phyloP scores from a whole-genome alignment of 1,140 invertebrate species.

The Gyrodactylus salaris region DNA sequence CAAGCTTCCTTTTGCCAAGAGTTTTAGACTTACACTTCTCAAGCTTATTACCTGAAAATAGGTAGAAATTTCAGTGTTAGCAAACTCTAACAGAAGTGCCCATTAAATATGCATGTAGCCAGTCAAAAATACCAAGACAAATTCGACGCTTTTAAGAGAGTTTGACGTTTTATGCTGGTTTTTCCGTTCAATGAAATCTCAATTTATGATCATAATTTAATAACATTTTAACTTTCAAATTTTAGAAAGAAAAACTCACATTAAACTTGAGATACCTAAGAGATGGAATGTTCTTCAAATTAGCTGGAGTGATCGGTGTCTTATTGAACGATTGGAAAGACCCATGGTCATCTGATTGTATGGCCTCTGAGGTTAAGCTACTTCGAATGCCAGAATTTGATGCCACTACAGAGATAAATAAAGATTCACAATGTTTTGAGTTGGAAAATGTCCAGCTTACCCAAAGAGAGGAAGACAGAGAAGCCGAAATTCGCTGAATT shows the following conservation, averaged over 20 bases:
- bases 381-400: slow-evolving; percentile 10
- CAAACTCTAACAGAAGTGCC: no score
- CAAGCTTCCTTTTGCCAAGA: slow-evolving; percentile 57
- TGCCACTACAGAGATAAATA: slow-evolving; percentile 8
- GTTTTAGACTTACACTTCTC: slow-evolving; percentile 54
- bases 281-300: background rate
- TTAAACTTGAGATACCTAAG: background rate
- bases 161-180: no score
- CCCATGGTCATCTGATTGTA: slow-evolving; percentile 5
- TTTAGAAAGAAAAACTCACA: no score
- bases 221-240: no score
- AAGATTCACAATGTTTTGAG: slow-evolving; percentile 2
- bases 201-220: no score
- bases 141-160: no score
- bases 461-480: background rate
- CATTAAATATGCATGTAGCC: no score
- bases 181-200: no score
- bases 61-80: no score
- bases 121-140: no score
- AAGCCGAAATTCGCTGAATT: background rate
- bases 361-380: background rate
- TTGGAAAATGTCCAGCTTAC: background rate
- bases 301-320: background rate
- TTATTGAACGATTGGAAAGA: background rate
- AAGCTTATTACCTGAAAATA: slow-evolving; percentile 36